Conservation (phyloP, 2,113 vertebrate genomes). For the Chaetodon auriga region DNA sequence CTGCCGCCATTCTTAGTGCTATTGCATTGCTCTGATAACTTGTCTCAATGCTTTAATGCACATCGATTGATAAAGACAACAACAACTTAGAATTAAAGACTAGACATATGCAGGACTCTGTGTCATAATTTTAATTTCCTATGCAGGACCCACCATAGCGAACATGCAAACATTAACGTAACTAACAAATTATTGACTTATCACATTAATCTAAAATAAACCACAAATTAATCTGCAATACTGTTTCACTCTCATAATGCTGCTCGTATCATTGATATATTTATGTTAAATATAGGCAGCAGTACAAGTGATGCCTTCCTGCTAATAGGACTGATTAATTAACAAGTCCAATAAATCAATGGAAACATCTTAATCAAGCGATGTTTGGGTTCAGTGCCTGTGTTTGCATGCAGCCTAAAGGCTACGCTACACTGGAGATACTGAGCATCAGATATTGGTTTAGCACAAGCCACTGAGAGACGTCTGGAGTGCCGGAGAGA, state of each 20-base stretch:
- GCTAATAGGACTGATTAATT: neutral
- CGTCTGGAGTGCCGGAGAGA: too few relatives aligned
- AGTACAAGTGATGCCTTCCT: too few relatives aligned
- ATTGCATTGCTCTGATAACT: neutral
- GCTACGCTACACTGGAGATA: neutral
- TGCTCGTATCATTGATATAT: neutral
- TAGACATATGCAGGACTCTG: too few relatives aligned
- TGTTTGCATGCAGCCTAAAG: neutral
- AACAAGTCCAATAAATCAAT: neutral
- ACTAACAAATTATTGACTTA: too few relatives aligned
- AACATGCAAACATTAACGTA: too few relatives aligned
- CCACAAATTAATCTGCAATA: neutral
- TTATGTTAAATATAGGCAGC: too few relatives aligned
- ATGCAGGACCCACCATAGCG: too few relatives aligned
- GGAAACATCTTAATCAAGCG: too few relatives aligned
- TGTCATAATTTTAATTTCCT: too few relatives aligned
- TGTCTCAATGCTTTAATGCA: too few relatives aligned
- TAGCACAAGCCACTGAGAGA: neutral
- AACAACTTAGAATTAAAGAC: neutral
- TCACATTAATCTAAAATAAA: too few relatives aligned
- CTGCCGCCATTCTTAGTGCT: neutral
- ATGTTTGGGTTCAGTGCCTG: neutral
- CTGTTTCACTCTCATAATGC: too few relatives aligned
- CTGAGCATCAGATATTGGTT: neutral
- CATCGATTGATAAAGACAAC: neutral